Evolutionary conservation across 2,888 invertebrate species (phyloP), one percentile per base, ranked within the genome.

Genomic region (Dexiosoma caninum): DNA sequence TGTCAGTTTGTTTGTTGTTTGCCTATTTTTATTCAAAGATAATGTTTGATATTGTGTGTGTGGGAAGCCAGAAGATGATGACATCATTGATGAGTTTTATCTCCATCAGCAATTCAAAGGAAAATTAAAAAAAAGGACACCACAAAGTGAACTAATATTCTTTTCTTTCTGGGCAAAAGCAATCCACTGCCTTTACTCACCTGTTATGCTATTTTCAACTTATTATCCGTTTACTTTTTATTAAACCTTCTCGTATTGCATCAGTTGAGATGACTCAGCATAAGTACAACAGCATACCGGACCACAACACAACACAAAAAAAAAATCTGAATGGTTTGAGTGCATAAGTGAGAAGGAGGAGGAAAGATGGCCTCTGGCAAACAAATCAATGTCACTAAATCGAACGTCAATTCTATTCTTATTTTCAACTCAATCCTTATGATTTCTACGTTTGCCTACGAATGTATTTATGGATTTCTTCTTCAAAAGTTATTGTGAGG

Each of bases 81-180:
- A 75, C 75, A 75, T 64, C 70, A 80, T 76, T 75, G 80, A 32
- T 44, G 44, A 53, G 64, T 27, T 75, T 75, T 75, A 80, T 66
- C 80, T 59, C 42, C 23, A 71, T 60, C 51, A 57, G 37, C 74
- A 53, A 64, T 59, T 66, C 44, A 49, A 62, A 42, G 16, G 30
- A 37, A 46, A 55, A 64, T 67, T 59, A 27, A 49, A 46, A 66
- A 62, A 49, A 44, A 49, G 27, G 55, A 72, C 66, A 49, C 55
- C 70, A 49, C 59, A 70, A 51, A 70, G 62, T 66, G 57, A 70
- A 49, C 75, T 49, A 57, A 74, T 79, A 74, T 74, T 69, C 40
- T 42, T 32, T 40, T 64, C 21, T 44, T 59, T 23, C n/a, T 16
- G 14, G 19, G 44, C 44, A 35, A 35, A 60, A 44, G 32, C 40